Evolutionary conservation across 2,113 vertebrate species (phyloP).

Genomic region (Vimba vimba): DNA sequence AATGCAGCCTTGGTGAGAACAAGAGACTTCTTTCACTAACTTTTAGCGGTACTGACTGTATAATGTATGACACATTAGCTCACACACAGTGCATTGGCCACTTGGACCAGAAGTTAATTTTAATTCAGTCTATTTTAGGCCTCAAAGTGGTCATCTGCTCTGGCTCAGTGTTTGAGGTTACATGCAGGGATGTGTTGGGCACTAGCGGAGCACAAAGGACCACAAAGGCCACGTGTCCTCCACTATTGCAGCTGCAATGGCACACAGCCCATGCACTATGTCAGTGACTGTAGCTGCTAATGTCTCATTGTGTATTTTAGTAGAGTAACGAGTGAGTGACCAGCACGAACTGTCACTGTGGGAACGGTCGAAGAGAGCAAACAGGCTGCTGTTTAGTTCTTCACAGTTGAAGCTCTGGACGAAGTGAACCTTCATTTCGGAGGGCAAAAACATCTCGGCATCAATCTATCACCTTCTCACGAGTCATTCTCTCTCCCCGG

Average conservation of each 20-base stretch:
- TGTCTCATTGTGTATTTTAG: slow-evolving; percentile 49
- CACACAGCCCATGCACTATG: slow-evolving; percentile 17
- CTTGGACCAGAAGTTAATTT: slow-evolving; percentile 4
- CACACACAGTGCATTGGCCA: not conserved
- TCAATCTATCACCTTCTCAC: not conserved
- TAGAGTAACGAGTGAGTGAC: slow-evolving; percentile 42
- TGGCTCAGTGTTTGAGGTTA: slow-evolving; percentile 22
- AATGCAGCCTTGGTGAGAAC: not conserved
- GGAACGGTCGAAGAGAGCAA: not conserved
- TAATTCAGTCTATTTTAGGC: slow-evolving; percentile 8
- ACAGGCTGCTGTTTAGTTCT: not conserved
- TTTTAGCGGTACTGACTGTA: not conserved
- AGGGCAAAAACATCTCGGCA: not conserved
- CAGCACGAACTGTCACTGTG: slow-evolving; percentile 43
- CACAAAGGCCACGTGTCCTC: not conserved
- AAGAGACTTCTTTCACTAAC: not conserved
- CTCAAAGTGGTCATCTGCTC: slow-evolving; percentile 5
- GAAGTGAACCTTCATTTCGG: not conserved
- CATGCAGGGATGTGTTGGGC: slow-evolving; percentile 7
- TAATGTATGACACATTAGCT: not conserved
- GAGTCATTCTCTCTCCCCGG: slow-evolving; percentile 11
- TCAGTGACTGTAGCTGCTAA: slow-evolving; percentile 39
- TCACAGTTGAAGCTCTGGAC: not conserved
- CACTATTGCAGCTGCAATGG: slow-evolving; percentile 47
- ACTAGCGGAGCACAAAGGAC: slow-evolving; percentile 18